Evolutionary conservation across 2,797 vertebrate genomes (phyloP).

Genomic region (Podarcis lilfordi): DNA sequence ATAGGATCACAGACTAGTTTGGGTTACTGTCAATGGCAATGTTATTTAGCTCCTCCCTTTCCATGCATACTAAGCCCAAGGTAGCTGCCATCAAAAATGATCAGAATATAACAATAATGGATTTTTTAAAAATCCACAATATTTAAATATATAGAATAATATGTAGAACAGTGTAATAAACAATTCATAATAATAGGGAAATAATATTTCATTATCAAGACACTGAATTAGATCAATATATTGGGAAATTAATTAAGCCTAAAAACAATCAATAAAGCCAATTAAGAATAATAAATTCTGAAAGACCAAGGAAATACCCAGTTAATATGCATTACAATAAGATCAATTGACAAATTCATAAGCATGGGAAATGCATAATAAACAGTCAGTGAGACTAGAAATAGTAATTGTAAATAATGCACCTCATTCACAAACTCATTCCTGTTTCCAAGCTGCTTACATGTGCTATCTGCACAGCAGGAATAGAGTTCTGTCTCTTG

Average conservation of each 20-base stretch:
- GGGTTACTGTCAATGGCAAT: not conserved
- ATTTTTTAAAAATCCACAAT: not conserved
- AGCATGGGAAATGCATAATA: not conserved
- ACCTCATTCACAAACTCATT: not conserved
- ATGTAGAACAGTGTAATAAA: not conserved
- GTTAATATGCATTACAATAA: not conserved
- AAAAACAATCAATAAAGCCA: not conserved
- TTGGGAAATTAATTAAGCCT: not conserved
- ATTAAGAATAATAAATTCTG: not conserved
- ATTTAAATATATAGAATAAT: not conserved
- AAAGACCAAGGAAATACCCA: not conserved
- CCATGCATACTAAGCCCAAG: not conserved
- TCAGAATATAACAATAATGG: not conserved
- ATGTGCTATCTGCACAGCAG: constrained; percentile 13
- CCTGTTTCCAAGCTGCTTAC: not conserved
- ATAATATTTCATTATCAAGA: not conserved
- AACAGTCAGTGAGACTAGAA: not conserved
- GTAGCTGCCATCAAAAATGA: not conserved
- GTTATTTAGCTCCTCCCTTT: not conserved
- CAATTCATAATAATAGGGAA: not conserved
- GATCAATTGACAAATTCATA: not conserved
- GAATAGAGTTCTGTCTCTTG: not conserved
- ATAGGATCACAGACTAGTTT: rapidly evolving
- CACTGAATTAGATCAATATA: not conserved
- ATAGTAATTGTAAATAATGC: not conserved